Evolutionary conservation across 2,888 invertebrate genomes (phyloP), one percentile per base, ranked within the genome.

Genomic region (Patella pellucida): DNA sequence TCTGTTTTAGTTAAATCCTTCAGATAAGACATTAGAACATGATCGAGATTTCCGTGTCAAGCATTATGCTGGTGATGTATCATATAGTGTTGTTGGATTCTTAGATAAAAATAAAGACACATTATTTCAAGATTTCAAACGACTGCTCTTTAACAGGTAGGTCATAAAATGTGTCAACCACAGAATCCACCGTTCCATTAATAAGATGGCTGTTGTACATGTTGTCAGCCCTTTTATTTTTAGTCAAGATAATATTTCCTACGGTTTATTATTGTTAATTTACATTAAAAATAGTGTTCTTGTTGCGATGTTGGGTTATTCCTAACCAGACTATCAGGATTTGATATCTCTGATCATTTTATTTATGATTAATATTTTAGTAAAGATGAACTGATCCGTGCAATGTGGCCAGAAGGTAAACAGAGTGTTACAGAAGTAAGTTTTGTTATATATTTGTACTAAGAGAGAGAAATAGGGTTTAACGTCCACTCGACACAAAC

Each of bases 101-200:
- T 94, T 99, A 91, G 98, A 99, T 91, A 99, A 99, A 92, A 99
- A 99, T 92, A 97, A 95, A 91, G 99, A 99, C 91, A 96, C 96
- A 0, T 93, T 99, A 71, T 99, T 96, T 93, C 98, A 98, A 93
- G 98, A 99, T 92, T 96, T 99, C 88, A 99, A 98, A 92, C 93
- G 99, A 51, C 92, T 99, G 76, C 92, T 98, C 82, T 97, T 94
- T 91, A 94, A 95, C 87, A 92, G 92, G 92, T 92, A 71, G 52
- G 69, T 23, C n/a, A 62, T 19, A 62, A 16, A 54, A 9, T 41
- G 9, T 41, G 41, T 41, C 41, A 41, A 41, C 41, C 0, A 9
- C 7, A 1, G 9, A 41, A 41, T 41, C 4, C 4, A 31, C 9
- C 9, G 7, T 41, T 7, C 7, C 41, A 9, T 41, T 41, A 5